Base-by-base conservation (phyloP, 1,140 invertebrate genomes). In the Thereuonema tuberculata region DNA sequence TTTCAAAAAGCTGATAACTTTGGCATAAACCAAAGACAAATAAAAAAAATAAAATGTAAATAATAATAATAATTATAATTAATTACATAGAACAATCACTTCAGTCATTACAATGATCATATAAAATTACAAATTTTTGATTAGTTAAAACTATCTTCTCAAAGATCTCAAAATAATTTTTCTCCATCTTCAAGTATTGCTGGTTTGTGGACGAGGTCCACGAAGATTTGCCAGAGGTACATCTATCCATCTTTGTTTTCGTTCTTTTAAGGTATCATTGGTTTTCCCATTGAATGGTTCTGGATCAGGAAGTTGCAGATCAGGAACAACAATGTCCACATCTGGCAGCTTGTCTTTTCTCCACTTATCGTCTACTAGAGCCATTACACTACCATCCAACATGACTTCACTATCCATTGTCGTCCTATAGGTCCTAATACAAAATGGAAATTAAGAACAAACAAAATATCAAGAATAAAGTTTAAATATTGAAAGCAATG, bases 221-320 rank as follows among this genome's bases (percentile, higher is more conserved):
- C 75, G 75, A 9, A 84, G 70, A 26, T 76, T 76, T 26, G 76
- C 77, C 24, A 93, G 73, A 46, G 82, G 84, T 58, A 91, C 73
- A 74, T 92, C 89, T 54, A 79, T 81, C 89, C 89, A 93, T 75
- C 87, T 89, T 72, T 89, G 84, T 70, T 93, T 87, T 68, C 93
- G 85, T 71, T 96, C 90, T 68, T 85, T 87, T 0, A 94, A 72
- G 1, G 89, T 94, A 68, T 93, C 82, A 67, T 87, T 85, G 43
- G 85, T 85, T 71, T 93, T 91, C 23, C 87, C 89, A 69, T 89
- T 90, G 70, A 95, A 92, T 27, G 90, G 90, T 73, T 97, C 93
- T 1, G 89, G 88, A 77, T 95, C 92, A 3, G 92, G 88, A 28
- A 96, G 74, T 76, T 96, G 91, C 64, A 84, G 80, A 48, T 84